Percentiles rank a stretch among this genome's conserved stretches.
Evolutionary conservation across 2,113 vertebrate species (phyloP).

Genomic region (Cromileptes altivelis): DNA sequence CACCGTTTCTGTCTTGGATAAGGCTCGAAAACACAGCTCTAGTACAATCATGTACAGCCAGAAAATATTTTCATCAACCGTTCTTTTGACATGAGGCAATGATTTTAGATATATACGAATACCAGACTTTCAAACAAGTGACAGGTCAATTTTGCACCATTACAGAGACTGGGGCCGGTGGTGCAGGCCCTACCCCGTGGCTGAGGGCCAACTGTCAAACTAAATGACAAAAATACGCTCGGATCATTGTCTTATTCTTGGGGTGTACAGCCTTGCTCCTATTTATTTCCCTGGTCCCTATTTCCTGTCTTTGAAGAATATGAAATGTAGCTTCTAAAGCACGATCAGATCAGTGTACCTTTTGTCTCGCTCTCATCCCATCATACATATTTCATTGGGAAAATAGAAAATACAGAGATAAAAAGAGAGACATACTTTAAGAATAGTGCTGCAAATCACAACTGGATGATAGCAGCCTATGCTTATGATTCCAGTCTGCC

Average conservation of each 20-base stretch:
- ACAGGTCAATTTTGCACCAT: constrained; percentile 79
- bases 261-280: constrained; percentile 8
- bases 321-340: constrained; percentile 15
- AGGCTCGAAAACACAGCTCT: constrained; percentile 44
- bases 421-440: not conserved
- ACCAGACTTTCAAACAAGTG: constrained; percentile 74
- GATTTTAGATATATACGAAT: constrained; percentile 78
- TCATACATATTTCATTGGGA: constrained; percentile 4
- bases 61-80: constrained; percentile 72
- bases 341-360: not conserved
- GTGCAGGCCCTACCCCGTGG: constrained; percentile 51
- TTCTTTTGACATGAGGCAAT: constrained; percentile 66
- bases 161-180: constrained; percentile 55
- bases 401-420: constrained; percentile 19
- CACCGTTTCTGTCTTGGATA: constrained; percentile 48
- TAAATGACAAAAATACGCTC: constrained; percentile 65
- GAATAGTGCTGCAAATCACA: constrained; percentile 5
- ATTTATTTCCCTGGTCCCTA: constrained; percentile 11
- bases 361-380: not conserved
- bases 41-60: constrained; percentile 57
- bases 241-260: constrained; percentile 48
- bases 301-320: constrained; percentile 12
- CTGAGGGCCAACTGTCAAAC: constrained; percentile 66
- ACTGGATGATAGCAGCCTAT: not conserved
- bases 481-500: constrained; percentile 23